Conservation (phyloP, 1,140 invertebrate species). For the Agraylea sexmaculata region DNA sequence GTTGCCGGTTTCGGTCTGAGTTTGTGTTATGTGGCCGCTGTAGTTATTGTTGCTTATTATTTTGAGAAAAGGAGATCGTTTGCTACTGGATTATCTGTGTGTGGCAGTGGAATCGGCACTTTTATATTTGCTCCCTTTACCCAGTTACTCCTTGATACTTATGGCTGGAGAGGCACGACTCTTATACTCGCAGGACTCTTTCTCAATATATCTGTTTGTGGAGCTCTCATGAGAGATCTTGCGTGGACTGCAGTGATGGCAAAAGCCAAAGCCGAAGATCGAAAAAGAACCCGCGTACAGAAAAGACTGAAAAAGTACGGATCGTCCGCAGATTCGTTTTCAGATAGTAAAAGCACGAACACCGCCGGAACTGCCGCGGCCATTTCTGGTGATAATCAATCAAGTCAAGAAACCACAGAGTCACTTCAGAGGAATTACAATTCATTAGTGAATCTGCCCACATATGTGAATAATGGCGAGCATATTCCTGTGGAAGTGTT, state of each 20-base stretch:
- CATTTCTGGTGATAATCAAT: constrained; percentile 29
- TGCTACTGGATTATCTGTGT: constrained; percentile 86
- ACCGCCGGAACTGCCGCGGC: constrained; percentile 38
- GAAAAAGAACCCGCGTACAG: constrained; percentile 44
- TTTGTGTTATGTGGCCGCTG: constrained; percentile 77
- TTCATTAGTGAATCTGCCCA: constrained; percentile 70
- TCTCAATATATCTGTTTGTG: constrained; percentile 78
- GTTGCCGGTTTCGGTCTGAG: constrained; percentile 78
- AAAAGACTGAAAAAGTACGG: constrained; percentile 47
- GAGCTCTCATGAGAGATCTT: constrained; percentile 70
- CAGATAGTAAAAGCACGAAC: constrained; percentile 53
- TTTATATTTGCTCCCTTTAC: constrained; percentile 86
- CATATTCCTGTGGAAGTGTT: constrained; percentile 61
- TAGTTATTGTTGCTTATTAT: constrained; percentile 92
- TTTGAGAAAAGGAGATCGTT: constrained; percentile 86
- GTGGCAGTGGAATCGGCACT: constrained; percentile 80
- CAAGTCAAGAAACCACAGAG: constrained; percentile 28
- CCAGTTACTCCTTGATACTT: constrained; percentile 60
- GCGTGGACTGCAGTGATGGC: constrained; percentile 59
- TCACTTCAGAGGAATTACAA: constrained; percentile 49
- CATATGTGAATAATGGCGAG: constrained; percentile 66
- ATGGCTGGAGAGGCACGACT: constrained; percentile 76
- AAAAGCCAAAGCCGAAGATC: constrained; percentile 47
- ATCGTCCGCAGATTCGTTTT: constrained; percentile 53
- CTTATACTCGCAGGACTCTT: constrained; percentile 74